A percentile compares a stretch with the other conserved stretches of the same genome.
phyloP scores from a whole-genome alignment of 2,113 vertebrate species.

The Dasyprocta punctata region DNA sequence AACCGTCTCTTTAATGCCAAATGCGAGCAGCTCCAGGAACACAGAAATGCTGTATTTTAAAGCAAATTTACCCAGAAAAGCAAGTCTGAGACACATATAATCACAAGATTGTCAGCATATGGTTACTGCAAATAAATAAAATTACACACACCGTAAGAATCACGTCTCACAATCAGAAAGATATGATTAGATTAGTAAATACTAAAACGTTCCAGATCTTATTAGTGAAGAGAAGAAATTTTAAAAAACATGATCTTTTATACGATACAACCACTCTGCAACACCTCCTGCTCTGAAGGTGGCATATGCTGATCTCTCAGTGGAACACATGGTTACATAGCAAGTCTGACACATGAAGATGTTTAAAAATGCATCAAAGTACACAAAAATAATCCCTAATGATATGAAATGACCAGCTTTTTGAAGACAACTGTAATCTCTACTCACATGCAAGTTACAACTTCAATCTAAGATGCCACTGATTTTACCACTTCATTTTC shows the following conservation, averaged over 20 bases:
- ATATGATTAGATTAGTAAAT: not conserved
- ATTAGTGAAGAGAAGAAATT: not conserved
- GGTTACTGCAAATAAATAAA: constrained; percentile 37
- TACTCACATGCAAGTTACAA: not conserved
- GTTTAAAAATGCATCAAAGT: not conserved
- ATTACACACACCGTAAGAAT: constrained; percentile 58
- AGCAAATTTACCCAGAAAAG: not conserved
- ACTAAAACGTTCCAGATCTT: constrained; percentile 3
- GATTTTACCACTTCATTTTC: constrained; percentile 5
- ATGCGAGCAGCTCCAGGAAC: not conserved
- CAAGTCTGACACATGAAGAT: constrained; percentile 33
- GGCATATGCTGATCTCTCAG: not conserved
- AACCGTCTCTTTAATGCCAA: not conserved
- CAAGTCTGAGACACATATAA: not conserved
- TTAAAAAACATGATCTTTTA: not conserved
- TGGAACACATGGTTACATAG: not conserved
- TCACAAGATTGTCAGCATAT: not conserved
- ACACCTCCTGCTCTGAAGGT: not conserved
- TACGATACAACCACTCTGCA: not conserved
- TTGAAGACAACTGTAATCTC: not conserved
- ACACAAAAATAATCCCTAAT: not conserved
- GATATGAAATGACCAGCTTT: not conserved
- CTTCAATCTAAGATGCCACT: not conserved
- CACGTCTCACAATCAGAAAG: constrained; percentile 28
- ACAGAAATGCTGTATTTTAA: constrained; percentile 17